phyloP scores from a whole-genome alignment of 1,140 invertebrate genomes.

The Leptopilina clavipes region DNA sequence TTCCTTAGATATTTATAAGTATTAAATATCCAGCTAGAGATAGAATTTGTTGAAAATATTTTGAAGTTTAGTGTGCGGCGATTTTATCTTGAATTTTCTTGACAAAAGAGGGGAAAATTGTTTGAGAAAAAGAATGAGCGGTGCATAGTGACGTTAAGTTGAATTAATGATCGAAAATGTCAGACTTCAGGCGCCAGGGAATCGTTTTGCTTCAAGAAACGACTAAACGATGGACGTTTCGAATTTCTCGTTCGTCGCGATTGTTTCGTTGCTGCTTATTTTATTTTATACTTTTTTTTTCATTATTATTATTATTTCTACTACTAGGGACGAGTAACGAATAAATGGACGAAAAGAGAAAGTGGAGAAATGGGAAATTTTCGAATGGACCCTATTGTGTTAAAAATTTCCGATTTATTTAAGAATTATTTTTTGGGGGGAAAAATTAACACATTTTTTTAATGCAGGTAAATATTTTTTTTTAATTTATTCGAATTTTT shows the following conservation, averaged over 20 bases:
- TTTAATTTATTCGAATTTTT: too few species aligned
- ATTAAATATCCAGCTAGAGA: too few species aligned
- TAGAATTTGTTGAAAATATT: too few species aligned
- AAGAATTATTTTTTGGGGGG: too few species aligned
- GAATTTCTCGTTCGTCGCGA: slow-evolving; percentile 6
- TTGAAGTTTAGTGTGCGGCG: too few species aligned
- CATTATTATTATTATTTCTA: too few species aligned
- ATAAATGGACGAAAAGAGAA: neutral
- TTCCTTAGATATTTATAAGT: too few species aligned
- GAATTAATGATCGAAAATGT: slow-evolving; percentile 28
- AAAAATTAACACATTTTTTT: too few species aligned
- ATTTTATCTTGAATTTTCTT: too few species aligned
- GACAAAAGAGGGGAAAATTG: neutral
- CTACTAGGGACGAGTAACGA: slow-evolving; percentile 2
- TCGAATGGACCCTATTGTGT: too few species aligned
- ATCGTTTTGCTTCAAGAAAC: slow-evolving; percentile 39
- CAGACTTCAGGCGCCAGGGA: slow-evolving; percentile 44
- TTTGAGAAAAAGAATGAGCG: neutral
- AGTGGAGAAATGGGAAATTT: neutral
- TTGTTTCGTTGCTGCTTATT: slow-evolving; percentile 42
- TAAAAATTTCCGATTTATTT: too few species aligned
- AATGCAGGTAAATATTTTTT: too few species aligned
- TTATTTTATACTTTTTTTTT: neutral
- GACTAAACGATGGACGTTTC: slow-evolving; percentile 24
- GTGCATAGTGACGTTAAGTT: slow-evolving; percentile 10